Percentiles rank a stretch among this genome's conserved stretches.
These are phyloP conservation scores for Pachypanchax playfairii DNA, from an alignment of 2,113 vertebrate genomes.

Conservation along the genomic window DNA sequence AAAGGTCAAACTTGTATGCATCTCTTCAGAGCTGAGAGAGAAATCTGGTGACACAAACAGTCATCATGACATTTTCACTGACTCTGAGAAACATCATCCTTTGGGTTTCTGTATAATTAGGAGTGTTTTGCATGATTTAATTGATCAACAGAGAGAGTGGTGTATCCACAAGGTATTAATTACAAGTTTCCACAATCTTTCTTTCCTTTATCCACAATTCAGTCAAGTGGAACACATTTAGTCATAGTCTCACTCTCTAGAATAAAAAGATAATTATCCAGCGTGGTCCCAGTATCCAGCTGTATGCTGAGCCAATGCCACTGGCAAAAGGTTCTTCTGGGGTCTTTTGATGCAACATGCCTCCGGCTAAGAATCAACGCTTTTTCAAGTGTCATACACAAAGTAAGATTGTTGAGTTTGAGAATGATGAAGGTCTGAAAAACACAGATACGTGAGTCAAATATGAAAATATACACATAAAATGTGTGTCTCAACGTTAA, in stretches of 20 bases:
- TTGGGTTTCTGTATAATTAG: slow-evolving; percentile 72
- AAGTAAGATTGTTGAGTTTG: slow-evolving; percentile 76
- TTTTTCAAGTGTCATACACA: slow-evolving; percentile 75
- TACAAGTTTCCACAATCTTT: slow-evolving; percentile 64
- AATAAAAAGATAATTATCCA: slow-evolving; percentile 76
- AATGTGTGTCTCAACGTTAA: too few species aligned
- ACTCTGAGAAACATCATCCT: slow-evolving; percentile 59
- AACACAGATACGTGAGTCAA: slow-evolving; percentile 73
- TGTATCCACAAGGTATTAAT: slow-evolving; percentile 81
- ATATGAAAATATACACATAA: too few species aligned
- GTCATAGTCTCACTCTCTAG: slow-evolving; percentile 55
- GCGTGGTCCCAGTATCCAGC: slow-evolving; percentile 72
- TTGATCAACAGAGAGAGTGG: slow-evolving; percentile 67
- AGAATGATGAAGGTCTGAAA: slow-evolving; percentile 61
- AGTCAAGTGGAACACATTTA: slow-evolving; percentile 67
- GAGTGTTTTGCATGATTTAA: slow-evolving; percentile 79
- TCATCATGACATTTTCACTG: slow-evolving; percentile 72
- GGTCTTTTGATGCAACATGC: slow-evolving; percentile 71
- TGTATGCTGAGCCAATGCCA: slow-evolving; percentile 73
- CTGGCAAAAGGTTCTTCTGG: slow-evolving; percentile 71
- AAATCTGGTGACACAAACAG: slow-evolving; percentile 57
- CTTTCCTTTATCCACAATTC: slow-evolving; percentile 54
- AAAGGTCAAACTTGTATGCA: slow-evolving; percentile 55
- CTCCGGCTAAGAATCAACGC: slow-evolving; percentile 68
- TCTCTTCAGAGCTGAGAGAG: slow-evolving; percentile 44